Percentiles rank a stretch among this genome's conserved stretches.
Evolutionary conservation across 2,888 invertebrate species (phyloP).

Genomic region (Melolontha melolontha): DNA sequence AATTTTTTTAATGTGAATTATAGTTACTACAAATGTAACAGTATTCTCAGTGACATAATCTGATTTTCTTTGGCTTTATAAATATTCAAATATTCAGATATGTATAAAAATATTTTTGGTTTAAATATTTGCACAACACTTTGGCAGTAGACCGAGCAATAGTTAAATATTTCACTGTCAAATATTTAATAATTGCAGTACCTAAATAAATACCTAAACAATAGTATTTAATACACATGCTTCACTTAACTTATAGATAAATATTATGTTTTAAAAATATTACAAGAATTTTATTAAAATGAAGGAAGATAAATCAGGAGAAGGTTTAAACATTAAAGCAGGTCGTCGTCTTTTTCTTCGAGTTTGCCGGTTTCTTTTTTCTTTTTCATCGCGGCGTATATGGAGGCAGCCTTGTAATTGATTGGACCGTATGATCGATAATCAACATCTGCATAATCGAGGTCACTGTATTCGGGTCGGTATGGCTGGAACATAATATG

Average conservation of each 20-base stretch:
- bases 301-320: conserved; percentile 2
- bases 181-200: conserved; percentile 25
- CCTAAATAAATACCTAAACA: conserved; percentile 11
- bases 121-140: conserved; percentile 29
- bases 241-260: conserved; percentile 9
- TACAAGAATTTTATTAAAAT: conserved; percentile 5
- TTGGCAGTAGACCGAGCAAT: conserved; percentile 32
- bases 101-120: conserved; percentile 45
- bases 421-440: conserved; percentile 91
- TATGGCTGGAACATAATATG: conserved; percentile 76
- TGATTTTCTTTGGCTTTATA: conserved; percentile 22
- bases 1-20: no score
- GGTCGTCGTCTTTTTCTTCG: conserved; percentile 61
- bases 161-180: conserved; percentile 19
- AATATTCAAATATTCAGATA: conserved; percentile 32
- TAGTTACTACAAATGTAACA: no score
- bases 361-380: conserved; percentile 64
- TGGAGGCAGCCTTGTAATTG: conserved; percentile 90
- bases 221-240: neutral
- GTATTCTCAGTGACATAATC: neutral
- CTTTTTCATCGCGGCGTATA: conserved; percentile 82
- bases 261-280: conserved; percentile 5
- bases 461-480: conserved; percentile 80
- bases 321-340: conserved; percentile 54
- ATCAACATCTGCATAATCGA: conserved; percentile 92